Base-by-base conservation (phyloP, 2,113 vertebrate species). In the Progne subis region DNA sequence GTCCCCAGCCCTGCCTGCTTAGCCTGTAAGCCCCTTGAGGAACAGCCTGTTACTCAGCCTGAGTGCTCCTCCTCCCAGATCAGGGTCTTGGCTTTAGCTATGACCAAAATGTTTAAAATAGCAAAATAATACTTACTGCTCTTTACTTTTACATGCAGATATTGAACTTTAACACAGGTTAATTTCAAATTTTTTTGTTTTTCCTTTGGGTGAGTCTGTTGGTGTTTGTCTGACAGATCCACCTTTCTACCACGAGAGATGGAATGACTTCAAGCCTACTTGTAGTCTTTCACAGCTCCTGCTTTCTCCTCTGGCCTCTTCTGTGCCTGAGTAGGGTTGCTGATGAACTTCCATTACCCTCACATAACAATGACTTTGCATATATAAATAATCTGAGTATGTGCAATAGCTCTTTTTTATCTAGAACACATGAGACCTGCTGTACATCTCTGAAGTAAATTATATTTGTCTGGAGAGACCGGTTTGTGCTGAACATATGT, bases 201-300 rank as follows among this genome's bases (percentile, higher is more conserved):
- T 50, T 13, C 25, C 12, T 70, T 65, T 41, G 37, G 4, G 8
- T 50, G n/a, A 88, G 13, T 25, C n/a, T 80, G 16, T 60, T 81
- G 63, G 8, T 52, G 12, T 60, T 68, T 52, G 29, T 39, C 77
- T 85, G 71, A 43, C 28, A 46, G 75, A 57, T 31, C 76, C 19
- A 39, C 2, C 8, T 44, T 31, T 18, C 26, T 70, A 34, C n/a
- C 18, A 34, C 9, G 32, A 63, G 6, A 77, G 9, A 50, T 5
- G 5, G 7, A 14, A n/a, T 50, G 9, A 12, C 43, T 92, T 63
- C 37, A 63, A 47, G 6, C 5, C 49, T 57, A 25, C 0, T 0
- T 19, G 4, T 41, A 46, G 32, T 47, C 28, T 72, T 79, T 72
- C 63, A 46, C 10, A 57, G n/a, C 8, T 90, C 0, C 0, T 88